Evolutionary conservation across 1,140 invertebrate genomes (phyloP).

Genomic region (Drosophila tani): DNA sequence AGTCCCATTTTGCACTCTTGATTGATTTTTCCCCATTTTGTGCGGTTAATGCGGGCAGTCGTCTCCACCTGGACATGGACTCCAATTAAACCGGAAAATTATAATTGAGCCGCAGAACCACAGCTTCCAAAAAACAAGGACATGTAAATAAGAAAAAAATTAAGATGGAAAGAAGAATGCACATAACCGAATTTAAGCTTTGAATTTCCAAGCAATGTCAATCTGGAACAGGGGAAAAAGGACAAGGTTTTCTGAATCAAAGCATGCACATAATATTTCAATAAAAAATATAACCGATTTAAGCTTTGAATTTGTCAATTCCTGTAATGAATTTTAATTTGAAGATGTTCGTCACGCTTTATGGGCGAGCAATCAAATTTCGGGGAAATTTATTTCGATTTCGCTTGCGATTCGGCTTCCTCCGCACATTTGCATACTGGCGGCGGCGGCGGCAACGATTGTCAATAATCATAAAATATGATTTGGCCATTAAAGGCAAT

Average conservation of each 20-base stretch:
- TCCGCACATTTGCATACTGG: constrained; percentile 25
- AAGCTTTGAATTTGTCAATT: constrained; percentile 2
- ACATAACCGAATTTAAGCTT: too few relatives aligned
- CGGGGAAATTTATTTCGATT: constrained; percentile 37
- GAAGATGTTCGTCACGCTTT: constrained; percentile 43
- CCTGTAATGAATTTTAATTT: constrained; percentile 33
- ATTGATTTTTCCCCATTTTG: constrained; percentile 26
- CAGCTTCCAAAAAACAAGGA: neutral
- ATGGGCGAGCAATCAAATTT: constrained; percentile 40
- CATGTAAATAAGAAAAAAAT: neutral
- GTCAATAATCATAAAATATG: constrained; percentile 55
- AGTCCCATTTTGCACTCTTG: neutral
- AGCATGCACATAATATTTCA: neutral
- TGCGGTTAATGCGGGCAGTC: constrained; percentile 14
- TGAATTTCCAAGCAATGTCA: too few relatives aligned
- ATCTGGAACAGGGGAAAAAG: too few relatives aligned
- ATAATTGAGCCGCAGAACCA: constrained; percentile 23
- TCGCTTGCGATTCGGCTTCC: neutral
- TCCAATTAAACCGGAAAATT: constrained; percentile 42
- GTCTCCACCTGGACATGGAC: neutral
- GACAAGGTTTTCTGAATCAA: too few relatives aligned
- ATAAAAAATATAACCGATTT: neutral
- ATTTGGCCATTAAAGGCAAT: constrained; percentile 50
- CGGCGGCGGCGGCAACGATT: constrained; percentile 14
- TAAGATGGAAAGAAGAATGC: too few relatives aligned